phyloP scores from a whole-genome alignment of 1,140 invertebrate species.

The Hyposmocoma kahamanoa region DNA sequence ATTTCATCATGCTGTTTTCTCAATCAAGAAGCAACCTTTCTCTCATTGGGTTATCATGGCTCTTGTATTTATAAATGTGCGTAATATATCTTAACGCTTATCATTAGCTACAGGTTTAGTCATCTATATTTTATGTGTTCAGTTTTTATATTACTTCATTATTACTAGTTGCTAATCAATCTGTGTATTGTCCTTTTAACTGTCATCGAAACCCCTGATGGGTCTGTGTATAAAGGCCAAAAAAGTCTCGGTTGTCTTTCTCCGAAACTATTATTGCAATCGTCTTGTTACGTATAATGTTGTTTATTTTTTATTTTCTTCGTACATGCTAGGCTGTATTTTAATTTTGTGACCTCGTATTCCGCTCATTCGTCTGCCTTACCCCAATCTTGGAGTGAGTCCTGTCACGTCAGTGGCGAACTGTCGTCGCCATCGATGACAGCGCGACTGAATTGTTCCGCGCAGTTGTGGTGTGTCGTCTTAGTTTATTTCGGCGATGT shows the following conservation, averaged over 20 bases:
- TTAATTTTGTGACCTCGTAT: constrained; percentile 6
- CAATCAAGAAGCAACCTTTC: too few species aligned
- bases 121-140: too few species aligned
- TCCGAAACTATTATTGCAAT: background rate
- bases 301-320: background rate
- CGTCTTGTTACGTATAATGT: background rate
- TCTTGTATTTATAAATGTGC: too few species aligned
- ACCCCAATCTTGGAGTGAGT: constrained; percentile 20
- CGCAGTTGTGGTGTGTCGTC: constrained; percentile 25
- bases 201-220: background rate
- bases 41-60: too few species aligned
- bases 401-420: constrained; percentile 45
- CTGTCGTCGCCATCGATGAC: constrained; percentile 43
- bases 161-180: too few species aligned
- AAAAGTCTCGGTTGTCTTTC: background rate
- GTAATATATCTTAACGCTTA: too few species aligned
- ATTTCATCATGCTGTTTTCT: too few species aligned
- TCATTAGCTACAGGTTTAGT: too few species aligned
- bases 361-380: constrained; percentile 14
- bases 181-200: too few species aligned
- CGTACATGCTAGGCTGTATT: background rate
- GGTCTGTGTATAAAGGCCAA: background rate
- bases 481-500: constrained; percentile 42
- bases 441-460: constrained; percentile 47
- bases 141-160: too few species aligned